phyloP scores from a whole-genome alignment of 1,140 invertebrate species.

The Pteromalus puparum region DNA sequence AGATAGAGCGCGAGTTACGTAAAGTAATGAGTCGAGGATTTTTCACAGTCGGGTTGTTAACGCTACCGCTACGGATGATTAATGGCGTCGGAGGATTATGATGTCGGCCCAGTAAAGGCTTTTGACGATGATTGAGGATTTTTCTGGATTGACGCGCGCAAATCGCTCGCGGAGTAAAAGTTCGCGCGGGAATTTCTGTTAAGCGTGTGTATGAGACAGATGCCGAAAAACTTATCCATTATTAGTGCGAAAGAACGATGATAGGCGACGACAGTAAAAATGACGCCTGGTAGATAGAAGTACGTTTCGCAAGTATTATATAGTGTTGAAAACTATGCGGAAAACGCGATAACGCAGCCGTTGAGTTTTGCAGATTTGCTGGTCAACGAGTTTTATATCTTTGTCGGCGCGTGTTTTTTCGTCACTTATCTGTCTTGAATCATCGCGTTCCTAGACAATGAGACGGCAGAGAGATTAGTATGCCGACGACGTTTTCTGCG shows the following conservation, averaged over 20 bases:
- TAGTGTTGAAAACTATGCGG: no score
- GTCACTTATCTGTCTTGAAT: neutral
- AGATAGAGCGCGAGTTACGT: neutral
- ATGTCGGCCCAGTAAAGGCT: neutral
- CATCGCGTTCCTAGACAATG: neutral
- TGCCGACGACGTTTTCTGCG: neutral
- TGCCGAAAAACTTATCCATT: no score
- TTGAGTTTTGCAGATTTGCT: no score
- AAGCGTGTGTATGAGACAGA: no score
- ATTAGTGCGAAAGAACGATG: no score
- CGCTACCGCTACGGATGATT: neutral
- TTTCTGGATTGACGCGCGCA: neutral
- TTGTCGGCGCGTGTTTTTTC: no score
- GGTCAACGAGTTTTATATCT: no score
- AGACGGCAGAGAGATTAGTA: neutral
- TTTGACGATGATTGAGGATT: slow-evolving; percentile 1
- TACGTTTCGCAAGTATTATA: no score
- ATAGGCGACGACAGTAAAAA: no score
- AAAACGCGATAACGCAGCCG: no score
- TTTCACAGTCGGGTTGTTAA: neutral
- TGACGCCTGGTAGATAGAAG: no score
- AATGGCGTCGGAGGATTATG: neutral
- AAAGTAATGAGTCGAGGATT: neutral
- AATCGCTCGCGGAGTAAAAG: neutral
- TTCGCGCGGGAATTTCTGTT: neutral